These are phyloP conservation scores for Trematocara unimaculatum DNA, from an alignment of 2,113 vertebrate species.

Conservation along the genomic window DNA sequence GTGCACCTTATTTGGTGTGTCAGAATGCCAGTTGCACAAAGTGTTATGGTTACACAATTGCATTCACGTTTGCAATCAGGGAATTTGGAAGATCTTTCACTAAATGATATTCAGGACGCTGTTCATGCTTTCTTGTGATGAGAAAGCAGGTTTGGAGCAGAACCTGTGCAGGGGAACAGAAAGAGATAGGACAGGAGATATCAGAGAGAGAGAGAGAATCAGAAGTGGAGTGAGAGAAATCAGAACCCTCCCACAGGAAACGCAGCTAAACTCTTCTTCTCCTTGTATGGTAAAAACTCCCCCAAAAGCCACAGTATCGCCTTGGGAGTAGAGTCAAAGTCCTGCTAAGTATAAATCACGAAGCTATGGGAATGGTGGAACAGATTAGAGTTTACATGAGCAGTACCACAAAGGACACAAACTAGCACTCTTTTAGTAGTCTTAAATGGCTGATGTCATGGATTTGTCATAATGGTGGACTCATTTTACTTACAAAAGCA, in stretches of 20 bases:
- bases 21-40: neutral
- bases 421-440: neutral
- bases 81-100: neutral
- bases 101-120: neutral
- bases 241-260: slow-evolving; percentile 75
- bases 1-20: slow-evolving; percentile 31
- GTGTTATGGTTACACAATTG: neutral
- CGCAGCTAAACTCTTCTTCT: slow-evolving; percentile 60
- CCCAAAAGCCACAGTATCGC: slow-evolving; percentile 64
- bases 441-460: slow-evolving; percentile 4
- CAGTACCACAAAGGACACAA: neutral
- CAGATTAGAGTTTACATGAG: slow-evolving; percentile 22
- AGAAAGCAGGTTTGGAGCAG: neutral
- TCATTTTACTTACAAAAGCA: neutral
- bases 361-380: slow-evolving; percentile 48
- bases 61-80: neutral
- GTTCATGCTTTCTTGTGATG: neutral
- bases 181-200: neutral
- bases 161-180: neutral
- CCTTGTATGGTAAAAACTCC: slow-evolving; percentile 79
- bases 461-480: neutral
- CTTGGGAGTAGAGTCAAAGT: slow-evolving; percentile 65
- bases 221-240: slow-evolving; percentile 55
- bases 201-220: slow-evolving; percentile 18
- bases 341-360: slow-evolving; percentile 68